Conservation (phyloP, 2,888 invertebrate species). For the Pycnomerus fuliginosus region DNA sequence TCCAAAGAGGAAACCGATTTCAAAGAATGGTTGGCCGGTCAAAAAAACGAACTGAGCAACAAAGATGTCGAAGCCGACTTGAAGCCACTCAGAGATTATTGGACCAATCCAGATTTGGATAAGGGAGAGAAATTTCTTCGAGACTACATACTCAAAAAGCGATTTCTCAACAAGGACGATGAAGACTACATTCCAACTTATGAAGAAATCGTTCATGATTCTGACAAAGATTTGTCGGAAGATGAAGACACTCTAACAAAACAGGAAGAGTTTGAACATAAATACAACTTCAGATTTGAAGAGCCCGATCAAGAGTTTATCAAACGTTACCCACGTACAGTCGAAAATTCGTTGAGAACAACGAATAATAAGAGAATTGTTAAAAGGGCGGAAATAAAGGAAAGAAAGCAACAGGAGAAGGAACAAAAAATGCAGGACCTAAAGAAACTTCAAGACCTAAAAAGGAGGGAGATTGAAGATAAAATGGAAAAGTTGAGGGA, state of each 20-base stretch:
- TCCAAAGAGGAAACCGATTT: slow-evolving; percentile 62
- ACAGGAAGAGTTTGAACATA: slow-evolving; percentile 89
- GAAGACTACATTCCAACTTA: slow-evolving; percentile 59
- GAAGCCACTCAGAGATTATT: slow-evolving; percentile 77
- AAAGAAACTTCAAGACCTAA: slow-evolving; percentile 81
- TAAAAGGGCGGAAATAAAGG: slow-evolving; percentile 73
- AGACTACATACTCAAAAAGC: slow-evolving; percentile 87
- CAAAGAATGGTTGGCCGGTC: slow-evolving; percentile 79
- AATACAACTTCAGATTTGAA: slow-evolving; percentile 95
- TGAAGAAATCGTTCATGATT: slow-evolving; percentile 66
- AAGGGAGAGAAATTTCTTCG: slow-evolving; percentile 82
- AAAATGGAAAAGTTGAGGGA: slow-evolving; percentile 84
- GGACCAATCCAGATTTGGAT: slow-evolving; percentile 75
- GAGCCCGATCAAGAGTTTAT: slow-evolving; percentile 92
- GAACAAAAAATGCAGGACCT: slow-evolving; percentile 81
- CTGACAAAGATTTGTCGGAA: slow-evolving; percentile 64
- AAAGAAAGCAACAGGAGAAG: slow-evolving; percentile 77
- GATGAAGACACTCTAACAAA: slow-evolving; percentile 79
- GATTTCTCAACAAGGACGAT: slow-evolving; percentile 56
- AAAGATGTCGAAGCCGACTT: slow-evolving; percentile 63
- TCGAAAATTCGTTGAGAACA: slow-evolving; percentile 74
- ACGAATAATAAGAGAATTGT: slow-evolving; percentile 76
- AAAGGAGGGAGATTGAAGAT: slow-evolving; percentile 85
- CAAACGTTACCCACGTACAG: slow-evolving; percentile 88
- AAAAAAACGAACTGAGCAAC: slow-evolving; percentile 61